Evolutionary conservation across 2,797 vertebrate genomes (phyloP).

Genomic region (Scolopax rusticola): DNA sequence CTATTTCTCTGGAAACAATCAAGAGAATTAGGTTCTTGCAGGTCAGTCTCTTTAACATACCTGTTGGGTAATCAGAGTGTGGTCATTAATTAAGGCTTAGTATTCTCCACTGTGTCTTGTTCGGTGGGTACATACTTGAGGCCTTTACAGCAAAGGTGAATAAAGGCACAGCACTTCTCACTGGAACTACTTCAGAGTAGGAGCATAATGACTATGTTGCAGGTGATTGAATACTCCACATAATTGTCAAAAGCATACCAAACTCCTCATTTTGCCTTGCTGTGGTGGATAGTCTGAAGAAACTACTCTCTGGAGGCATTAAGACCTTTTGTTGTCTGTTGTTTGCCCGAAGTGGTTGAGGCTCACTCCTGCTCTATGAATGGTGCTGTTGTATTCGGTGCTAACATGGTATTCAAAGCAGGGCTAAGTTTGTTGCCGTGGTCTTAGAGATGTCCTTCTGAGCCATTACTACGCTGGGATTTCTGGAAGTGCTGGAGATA

Average conservation of each 20-base stretch:
- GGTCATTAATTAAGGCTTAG: background rate
- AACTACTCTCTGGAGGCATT: background rate
- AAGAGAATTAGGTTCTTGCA: background rate
- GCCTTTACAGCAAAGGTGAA: background rate
- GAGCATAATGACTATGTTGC: background rate
- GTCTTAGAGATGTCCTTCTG: background rate
- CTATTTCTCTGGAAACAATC: background rate
- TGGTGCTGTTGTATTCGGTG: background rate
- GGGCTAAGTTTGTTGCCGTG: background rate
- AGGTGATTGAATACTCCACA: background rate
- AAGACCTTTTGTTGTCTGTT: background rate
- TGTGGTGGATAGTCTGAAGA: background rate
- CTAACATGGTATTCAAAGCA: background rate
- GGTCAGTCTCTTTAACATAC: background rate
- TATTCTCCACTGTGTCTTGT: background rate
- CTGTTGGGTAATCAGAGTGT: background rate
- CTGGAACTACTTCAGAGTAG: background rate
- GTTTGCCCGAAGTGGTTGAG: background rate
- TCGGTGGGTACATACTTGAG: background rate
- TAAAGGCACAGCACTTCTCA: background rate
- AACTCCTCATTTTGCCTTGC: background rate
- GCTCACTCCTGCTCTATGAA: background rate
- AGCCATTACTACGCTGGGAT: background rate
- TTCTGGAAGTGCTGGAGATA: background rate
- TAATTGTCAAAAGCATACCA: background rate